A percentile compares a stretch with the other conserved stretches of the same genome.
phyloP scores from a whole-genome alignment of 1,140 invertebrate genomes.

The Trichonephila clavipes region DNA sequence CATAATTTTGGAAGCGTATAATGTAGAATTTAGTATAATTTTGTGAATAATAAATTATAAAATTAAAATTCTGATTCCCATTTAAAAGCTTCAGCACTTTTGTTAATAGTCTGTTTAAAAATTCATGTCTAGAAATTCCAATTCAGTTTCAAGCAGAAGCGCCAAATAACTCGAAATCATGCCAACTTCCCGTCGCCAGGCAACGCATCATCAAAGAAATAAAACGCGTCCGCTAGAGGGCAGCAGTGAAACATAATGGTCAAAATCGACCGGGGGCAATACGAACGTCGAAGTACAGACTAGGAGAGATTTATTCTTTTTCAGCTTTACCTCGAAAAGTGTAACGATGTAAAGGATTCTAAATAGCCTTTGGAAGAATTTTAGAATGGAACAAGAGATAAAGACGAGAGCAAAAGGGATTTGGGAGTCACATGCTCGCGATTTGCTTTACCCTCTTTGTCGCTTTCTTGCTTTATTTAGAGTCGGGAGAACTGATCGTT shows the following conservation, averaged over 20 bases:
- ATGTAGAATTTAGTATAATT: too few species aligned
- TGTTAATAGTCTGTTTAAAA: too few species aligned
- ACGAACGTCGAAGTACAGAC: neutral
- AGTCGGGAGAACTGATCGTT: neutral
- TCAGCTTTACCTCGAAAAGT: conserved; percentile 10
- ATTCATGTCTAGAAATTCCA: too few species aligned
- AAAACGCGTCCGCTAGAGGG: conserved; percentile 46
- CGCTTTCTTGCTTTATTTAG: neutral
- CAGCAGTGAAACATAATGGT: conserved; percentile 47
- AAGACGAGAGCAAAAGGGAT: neutral
- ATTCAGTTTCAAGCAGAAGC: neutral
- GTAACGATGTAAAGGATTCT: conserved; percentile 44
- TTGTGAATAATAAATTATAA: too few species aligned
- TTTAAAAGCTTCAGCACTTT: too few species aligned
- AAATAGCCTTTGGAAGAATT: conserved; percentile 37
- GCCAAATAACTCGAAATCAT: conserved; percentile 4
- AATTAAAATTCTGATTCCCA: too few species aligned
- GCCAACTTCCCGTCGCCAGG: conserved; percentile 50
- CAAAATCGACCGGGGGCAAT: conserved; percentile 44
- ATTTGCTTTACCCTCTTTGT: neutral
- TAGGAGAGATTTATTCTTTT: neutral
- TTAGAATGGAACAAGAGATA: conserved; percentile 41
- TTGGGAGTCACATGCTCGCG: neutral
- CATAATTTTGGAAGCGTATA: too few species aligned
- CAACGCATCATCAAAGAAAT: conserved; percentile 14